phyloP scores from a whole-genome alignment of 2,797 vertebrate genomes.

The Hybognathus amarus region DNA sequence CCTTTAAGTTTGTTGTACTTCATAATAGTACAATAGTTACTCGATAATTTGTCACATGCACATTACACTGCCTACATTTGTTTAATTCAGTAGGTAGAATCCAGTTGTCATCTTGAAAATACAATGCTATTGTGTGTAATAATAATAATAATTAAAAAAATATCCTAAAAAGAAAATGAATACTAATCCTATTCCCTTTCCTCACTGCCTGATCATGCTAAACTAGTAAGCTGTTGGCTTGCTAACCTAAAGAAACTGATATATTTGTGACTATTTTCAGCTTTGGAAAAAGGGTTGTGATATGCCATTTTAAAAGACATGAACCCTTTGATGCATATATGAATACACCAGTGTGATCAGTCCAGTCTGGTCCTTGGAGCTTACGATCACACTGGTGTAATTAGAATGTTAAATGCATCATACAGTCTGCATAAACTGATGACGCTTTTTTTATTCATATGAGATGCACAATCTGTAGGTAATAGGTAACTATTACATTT shows the following conservation, averaged over 20 bases:
- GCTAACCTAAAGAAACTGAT: not conserved
- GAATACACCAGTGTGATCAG: no score
- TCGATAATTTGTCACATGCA: not conserved
- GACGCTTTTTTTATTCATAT: no score
- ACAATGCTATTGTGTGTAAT: not conserved
- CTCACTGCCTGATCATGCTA: not conserved
- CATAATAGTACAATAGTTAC: no score
- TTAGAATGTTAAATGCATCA: no score
- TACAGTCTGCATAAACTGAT: no score
- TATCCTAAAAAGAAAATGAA: not conserved
- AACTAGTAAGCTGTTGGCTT: not conserved
- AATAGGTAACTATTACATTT: no score
- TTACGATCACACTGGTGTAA: no score
- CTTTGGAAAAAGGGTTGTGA: not conserved
- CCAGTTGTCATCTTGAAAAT: not conserved
- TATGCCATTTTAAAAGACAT: not conserved
- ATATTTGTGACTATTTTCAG: not conserved
- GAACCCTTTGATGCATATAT: no score
- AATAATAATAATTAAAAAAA: no score
- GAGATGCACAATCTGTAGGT: no score
- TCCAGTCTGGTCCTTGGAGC: no score
- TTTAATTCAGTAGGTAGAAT: not conserved
- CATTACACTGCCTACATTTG: not conserved
- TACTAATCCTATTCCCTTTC: not conserved
- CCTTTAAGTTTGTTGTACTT: not conserved